phyloP scores from a whole-genome alignment of 37 sponge, comb jelly and placozoan genomes.

The Hexactinellida sp. region DNA sequence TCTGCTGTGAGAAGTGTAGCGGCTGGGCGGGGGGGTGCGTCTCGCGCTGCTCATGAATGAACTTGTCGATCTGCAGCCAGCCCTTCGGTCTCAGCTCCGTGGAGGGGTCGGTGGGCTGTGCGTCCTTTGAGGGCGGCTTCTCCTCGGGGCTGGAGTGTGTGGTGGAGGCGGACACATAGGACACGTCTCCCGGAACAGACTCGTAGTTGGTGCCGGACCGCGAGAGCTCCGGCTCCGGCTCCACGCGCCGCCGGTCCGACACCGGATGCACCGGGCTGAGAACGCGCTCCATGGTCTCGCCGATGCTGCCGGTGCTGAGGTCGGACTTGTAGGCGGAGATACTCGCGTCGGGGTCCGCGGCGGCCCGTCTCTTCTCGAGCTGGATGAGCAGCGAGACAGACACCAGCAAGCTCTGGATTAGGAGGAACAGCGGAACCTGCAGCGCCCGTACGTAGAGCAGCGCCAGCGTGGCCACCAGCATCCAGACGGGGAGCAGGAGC shows the following conservation, averaged over 20 bases:
- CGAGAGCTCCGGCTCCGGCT: not conserved
- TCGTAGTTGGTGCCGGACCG: not conserved
- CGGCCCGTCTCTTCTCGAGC: not conserved
- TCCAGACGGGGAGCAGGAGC: not conserved
- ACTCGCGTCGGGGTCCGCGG: not conserved
- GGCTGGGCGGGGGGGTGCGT: not conserved
- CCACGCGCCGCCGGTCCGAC: not conserved
- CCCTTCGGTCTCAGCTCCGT: not conserved
- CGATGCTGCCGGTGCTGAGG: not conserved
- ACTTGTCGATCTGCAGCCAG: not conserved
- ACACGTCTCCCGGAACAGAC: not conserved
- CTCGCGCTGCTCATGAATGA: not conserved
- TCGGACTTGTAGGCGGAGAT: not conserved
- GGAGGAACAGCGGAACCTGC: not conserved
- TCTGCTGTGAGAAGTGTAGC: not conserved
- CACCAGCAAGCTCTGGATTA: not conserved
- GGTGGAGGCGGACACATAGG: not conserved
- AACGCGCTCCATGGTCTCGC: not conserved
- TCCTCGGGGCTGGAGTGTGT: slow-evolving; percentile 9
- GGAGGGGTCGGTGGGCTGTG: not conserved
- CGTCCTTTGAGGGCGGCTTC: not conserved
- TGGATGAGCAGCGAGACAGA: not conserved
- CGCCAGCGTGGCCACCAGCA: not conserved
- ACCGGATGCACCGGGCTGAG: not conserved
- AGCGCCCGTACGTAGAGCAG: not conserved